Base-by-base conservation (phyloP, 2,113 vertebrate genomes). In the Labeo rohita region DNA sequence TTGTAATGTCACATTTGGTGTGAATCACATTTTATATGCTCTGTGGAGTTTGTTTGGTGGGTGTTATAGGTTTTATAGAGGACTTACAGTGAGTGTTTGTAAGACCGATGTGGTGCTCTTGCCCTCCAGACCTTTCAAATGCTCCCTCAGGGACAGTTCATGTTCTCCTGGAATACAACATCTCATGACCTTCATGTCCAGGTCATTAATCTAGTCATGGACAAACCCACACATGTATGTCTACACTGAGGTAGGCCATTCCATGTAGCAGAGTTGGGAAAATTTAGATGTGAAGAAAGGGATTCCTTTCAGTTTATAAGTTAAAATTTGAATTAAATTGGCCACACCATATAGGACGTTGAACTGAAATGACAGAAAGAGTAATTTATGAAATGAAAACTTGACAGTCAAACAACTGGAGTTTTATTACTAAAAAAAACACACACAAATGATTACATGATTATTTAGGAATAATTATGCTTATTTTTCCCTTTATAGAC, bases 41-140 rank as follows among this genome's bases (percentile, higher is more conserved):
- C 16, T 73, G 28, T 43, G 21, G 36, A n/a, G 34, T 23, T 16
- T 83, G 10, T 56, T 16, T 43, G 79, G 59, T 23, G 21, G 43
- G 59, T 80, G 79, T 61, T 21, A 59, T 36, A 3, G 16, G 63
- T 21, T 82, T 82, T 82, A 70, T n/a, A 52, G 8, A 23, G 50
- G 18, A 6, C 5, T 39, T 80, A 61, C n/a, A 80, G 36, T 73
- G 34, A 83, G 68, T 73, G 63, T 66, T 82, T 68, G 23, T 68
- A 47, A 82, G 80, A 82, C 80, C 68, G 52, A 84, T 84, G 81
- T 73, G 66, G 28, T 73, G 34, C 65, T 73, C 50, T 56, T 84
- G 81, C 16, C 81, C 81, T 84, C 49, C 36, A 4, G 66, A 84
- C 66, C 81, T 72, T 73, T 43, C 81, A 56, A 84, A 84, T 50